These are phyloP conservation scores for Tringa solitaria DNA, from an alignment of 2,113 vertebrate species.

Conservation along the genomic window DNA sequence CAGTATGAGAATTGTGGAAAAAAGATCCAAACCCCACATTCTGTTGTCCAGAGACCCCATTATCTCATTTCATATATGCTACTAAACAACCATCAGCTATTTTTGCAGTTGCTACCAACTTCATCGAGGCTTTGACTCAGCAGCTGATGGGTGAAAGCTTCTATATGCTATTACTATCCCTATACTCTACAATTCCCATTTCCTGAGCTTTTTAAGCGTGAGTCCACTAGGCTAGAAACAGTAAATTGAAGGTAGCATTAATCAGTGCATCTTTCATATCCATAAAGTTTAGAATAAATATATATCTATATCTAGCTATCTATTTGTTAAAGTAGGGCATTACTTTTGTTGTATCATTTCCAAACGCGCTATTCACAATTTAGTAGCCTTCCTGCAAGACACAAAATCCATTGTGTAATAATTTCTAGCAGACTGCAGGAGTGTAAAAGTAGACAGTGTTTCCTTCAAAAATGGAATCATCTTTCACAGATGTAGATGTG, in stretches of 20 bases:
- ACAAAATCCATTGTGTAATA: conserved; percentile 77
- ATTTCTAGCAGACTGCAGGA: conserved; percentile 71
- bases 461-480: conserved; percentile 82
- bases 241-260: conserved; percentile 11
- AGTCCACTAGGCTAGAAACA: background rate
- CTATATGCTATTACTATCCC: background rate
- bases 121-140: background rate
- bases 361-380: conserved; percentile 68
- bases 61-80: background rate
- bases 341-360: conserved; percentile 61
- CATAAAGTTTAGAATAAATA: background rate
- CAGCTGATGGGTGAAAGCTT: background rate
- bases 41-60: background rate
- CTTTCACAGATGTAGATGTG: conserved; percentile 83
- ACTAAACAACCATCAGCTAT: background rate
- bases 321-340: conserved; percentile 32
- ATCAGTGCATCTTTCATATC: background rate
- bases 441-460: conserved; percentile 77
- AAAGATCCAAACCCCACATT: background rate
- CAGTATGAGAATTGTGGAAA: background rate
- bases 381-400: conserved; percentile 73
- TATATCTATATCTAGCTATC: background rate
- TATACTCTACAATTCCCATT: background rate
- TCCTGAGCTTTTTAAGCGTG: background rate
- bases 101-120: background rate